These are phyloP conservation scores for Ranitomeya imitator DNA, from an alignment of 2,113 vertebrate species.

Conservation along the genomic window DNA sequence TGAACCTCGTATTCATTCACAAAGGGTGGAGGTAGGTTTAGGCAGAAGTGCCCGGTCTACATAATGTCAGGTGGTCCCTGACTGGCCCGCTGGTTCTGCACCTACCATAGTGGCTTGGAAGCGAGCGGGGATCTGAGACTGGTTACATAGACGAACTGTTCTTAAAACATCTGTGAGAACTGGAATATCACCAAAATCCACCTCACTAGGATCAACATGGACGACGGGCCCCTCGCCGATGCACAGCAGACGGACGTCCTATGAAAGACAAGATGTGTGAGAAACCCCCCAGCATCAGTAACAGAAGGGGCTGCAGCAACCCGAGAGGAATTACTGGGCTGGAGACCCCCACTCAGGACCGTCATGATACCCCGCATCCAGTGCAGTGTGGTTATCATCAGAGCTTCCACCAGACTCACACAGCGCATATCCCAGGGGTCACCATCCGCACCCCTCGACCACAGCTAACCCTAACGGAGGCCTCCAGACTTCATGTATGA, in stretches of 20 bases:
- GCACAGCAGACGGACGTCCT: conserved; percentile 74
- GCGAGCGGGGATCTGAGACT: conserved; percentile 72
- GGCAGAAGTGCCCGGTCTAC: background rate
- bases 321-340: too few species aligned
- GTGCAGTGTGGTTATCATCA: too few species aligned
- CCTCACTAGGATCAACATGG: conserved; percentile 62
- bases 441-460: too few species aligned
- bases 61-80: background rate
- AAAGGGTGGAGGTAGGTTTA: background rate
- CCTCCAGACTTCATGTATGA: too few species aligned
- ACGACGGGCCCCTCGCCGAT: conserved; percentile 78
- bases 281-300: too few species aligned
- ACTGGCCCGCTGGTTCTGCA: conserved; percentile 3
- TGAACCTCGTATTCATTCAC: background rate
- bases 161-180: conserved; percentile 72
- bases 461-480: too few species aligned
- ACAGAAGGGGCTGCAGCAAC: too few species aligned
- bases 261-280: background rate
- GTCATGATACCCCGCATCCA: too few species aligned
- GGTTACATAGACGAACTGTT: conserved; percentile 76
- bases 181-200: conserved; percentile 80
- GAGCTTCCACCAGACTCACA: too few species aligned
- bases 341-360: too few species aligned
- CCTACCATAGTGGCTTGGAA: conserved; percentile 79
- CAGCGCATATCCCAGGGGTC: too few species aligned